Conservation (phyloP, 2,113 vertebrate species). For the Rhinogobius similis region DNA sequence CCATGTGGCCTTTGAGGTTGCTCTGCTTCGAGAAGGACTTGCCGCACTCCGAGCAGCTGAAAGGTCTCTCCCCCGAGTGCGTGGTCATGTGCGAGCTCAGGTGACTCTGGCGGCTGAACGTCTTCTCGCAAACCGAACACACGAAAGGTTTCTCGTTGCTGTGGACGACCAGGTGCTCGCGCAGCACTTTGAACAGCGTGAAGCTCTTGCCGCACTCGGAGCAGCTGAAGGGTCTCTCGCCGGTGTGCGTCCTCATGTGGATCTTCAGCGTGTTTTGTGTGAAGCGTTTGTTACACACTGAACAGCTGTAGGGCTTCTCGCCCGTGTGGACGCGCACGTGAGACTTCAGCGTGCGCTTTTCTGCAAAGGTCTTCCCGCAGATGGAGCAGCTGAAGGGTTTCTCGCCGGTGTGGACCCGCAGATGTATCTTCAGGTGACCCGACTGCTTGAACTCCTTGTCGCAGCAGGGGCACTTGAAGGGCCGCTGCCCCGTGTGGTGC, state of each 20-base stretch:
- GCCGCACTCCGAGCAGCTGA: not conserved
- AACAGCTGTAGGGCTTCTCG: not conserved
- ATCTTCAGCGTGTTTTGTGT: not conserved
- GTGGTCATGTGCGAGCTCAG: not conserved
- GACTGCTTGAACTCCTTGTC: not conserved
- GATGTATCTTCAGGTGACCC: not conserved
- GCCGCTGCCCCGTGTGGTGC: not conserved
- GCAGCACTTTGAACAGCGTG: not conserved
- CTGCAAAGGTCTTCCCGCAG: not conserved
- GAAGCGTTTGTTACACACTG: not conserved
- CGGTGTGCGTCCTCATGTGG: constrained; percentile 1
- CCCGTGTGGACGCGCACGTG: not conserved
- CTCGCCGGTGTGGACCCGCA: not conserved
- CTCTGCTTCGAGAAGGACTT: not conserved
- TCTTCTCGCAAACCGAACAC: not conserved
- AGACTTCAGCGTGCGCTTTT: not conserved
- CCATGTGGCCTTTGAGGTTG: not conserved
- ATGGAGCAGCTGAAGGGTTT: not conserved
- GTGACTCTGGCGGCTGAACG: not conserved
- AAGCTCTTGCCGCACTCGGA: not conserved
- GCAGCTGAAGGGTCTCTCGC: not conserved
- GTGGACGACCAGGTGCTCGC: not conserved
- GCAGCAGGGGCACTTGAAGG: not conserved
- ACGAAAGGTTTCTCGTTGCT: not conserved
- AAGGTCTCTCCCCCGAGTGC: not conserved